Evolutionary conservation across 2,113 vertebrate species (phyloP).

Genomic region (Junco hyemalis): DNA sequence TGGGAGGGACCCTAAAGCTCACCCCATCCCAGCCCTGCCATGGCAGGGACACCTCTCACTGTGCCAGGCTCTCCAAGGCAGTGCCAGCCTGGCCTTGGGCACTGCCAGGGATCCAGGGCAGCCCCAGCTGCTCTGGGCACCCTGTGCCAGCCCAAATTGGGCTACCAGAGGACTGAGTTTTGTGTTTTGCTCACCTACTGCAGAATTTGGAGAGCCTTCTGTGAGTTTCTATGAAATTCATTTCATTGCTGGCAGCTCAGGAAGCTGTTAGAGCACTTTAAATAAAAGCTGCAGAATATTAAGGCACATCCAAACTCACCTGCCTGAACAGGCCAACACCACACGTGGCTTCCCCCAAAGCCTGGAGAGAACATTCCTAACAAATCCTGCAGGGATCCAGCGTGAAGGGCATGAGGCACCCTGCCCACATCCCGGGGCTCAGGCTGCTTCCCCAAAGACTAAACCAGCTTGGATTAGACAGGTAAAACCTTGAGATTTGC

Average conservation of each 20-base stretch:
- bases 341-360: background rate
- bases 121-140: background rate
- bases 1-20: fast-evolving
- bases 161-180: background rate
- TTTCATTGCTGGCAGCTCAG: background rate
- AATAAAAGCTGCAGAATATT: background rate
- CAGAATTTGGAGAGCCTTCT: background rate
- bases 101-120: background rate
- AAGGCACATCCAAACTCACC: background rate
- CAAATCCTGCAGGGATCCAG: background rate
- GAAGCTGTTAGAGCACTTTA: background rate
- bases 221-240: background rate
- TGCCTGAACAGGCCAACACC: background rate
- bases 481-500: background rate
- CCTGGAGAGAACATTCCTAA: background rate
- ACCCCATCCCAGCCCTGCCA: fast-evolving
- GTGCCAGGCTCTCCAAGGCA: background rate
- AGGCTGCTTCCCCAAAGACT: background rate
- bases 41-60: background rate
- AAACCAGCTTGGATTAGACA: background rate
- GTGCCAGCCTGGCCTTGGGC: background rate
- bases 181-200: background rate
- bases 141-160: background rate
- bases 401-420: background rate
- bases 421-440: background rate